Percentiles rank a stretch among this genome's conserved stretches.
phyloP scores from a whole-genome alignment of 2,113 vertebrate species.

The Pseudopipra pipra region DNA sequence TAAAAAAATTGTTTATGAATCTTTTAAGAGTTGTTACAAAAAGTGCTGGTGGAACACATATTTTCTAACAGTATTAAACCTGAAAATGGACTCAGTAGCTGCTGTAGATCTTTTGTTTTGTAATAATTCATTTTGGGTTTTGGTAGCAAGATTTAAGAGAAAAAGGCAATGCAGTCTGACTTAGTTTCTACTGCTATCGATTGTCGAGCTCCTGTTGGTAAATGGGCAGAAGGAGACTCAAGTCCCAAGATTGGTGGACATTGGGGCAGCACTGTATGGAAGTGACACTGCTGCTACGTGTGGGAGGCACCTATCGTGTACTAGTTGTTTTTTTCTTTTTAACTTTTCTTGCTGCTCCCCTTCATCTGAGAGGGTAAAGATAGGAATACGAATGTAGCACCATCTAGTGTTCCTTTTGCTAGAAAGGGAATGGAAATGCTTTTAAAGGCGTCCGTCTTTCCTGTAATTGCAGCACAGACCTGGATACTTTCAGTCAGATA shows the following conservation, averaged over 20 bases:
- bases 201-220: not conserved
- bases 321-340: not conserved
- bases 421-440: not conserved
- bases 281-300: not conserved
- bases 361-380: accelerated
- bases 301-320: not conserved
- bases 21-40: not conserved
- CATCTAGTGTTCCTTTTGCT: slow-evolving; percentile 40
- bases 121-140: not conserved
- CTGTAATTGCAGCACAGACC: not conserved
- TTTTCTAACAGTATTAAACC: not conserved
- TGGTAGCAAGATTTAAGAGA: not conserved
- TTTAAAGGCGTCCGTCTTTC: not conserved
- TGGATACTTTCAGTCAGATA: not conserved
- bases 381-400: not conserved
- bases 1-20: not conserved
- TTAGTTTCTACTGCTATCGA: not conserved
- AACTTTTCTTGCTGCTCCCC: not conserved
- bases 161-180: not conserved
- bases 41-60: not conserved
- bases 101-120: not conserved
- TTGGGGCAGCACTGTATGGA: not conserved
- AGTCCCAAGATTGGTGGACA: too few species aligned
- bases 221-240: not conserved
- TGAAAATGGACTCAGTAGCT: not conserved